Evolutionary conservation across 2,888 invertebrate species (phyloP).

Genomic region (Acleris holmiana): DNA sequence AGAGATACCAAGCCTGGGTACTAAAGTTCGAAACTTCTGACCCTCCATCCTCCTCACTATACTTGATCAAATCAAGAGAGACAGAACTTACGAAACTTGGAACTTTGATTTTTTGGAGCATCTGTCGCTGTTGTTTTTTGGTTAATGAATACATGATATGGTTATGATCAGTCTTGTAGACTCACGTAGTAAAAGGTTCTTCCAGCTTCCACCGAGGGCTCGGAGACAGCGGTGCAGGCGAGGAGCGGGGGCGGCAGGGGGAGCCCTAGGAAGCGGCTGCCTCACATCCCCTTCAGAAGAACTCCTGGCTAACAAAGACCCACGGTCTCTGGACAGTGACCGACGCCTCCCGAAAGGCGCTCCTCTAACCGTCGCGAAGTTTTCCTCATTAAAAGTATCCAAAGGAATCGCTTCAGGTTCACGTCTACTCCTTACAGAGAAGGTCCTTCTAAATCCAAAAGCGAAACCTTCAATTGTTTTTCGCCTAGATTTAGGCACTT

Average conservation of each 20-base stretch:
- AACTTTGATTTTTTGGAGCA: too few relatives aligned
- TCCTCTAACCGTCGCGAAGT: slow-evolving; percentile 74
- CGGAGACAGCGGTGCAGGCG: slow-evolving; percentile 88
- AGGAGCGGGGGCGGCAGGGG: slow-evolving; percentile 74
- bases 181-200: slow-evolving; percentile 91
- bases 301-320: slow-evolving; percentile 85
- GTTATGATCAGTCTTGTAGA: slow-evolving; percentile 62
- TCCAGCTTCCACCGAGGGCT: slow-evolving; percentile 91
- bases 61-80: too few relatives aligned
- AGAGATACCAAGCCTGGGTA: too few relatives aligned
- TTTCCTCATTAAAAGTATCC: slow-evolving; percentile 74
- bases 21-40: too few relatives aligned
- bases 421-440: slow-evolving; percentile 70
- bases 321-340: slow-evolving; percentile 79
- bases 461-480: slow-evolving; percentile 76
- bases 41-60: too few relatives aligned
- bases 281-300: slow-evolving; percentile 89
- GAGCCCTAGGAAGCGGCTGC: slow-evolving; percentile 65
- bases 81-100: too few relatives aligned
- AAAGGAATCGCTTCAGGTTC: slow-evolving; percentile 73
- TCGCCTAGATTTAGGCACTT: slow-evolving; percentile 68
- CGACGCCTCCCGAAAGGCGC: slow-evolving; percentile 76
- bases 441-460: slow-evolving; percentile 74
- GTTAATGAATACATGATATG: slow-evolving; percentile 6
- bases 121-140: background rate